Percentiles rank a stretch among this genome's conserved stretches.
phyloP scores from a whole-genome alignment of 2,888 invertebrate genomes.

The Mellilla xanthometata region DNA sequence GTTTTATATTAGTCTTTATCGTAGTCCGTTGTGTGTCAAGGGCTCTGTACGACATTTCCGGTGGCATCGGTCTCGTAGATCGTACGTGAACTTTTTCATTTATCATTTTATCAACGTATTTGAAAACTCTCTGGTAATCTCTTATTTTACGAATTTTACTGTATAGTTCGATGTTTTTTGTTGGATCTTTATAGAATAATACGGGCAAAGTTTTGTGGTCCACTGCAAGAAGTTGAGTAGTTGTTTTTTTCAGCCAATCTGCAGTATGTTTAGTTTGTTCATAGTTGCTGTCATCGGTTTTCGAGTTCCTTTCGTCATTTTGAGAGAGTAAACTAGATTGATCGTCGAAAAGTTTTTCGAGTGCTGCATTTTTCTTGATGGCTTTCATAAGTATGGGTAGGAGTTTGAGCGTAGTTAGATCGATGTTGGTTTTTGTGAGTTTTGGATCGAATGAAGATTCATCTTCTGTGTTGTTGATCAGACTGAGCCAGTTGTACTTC shows the following conservation, averaged over 20 bases:
- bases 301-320: slow-evolving; percentile 22
- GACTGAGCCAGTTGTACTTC: slow-evolving; percentile 49
- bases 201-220: slow-evolving; percentile 59
- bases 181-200: slow-evolving; percentile 47
- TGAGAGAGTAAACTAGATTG: slow-evolving; percentile 42
- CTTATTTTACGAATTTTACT: slow-evolving; percentile 60
- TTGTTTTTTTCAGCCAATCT: slow-evolving; percentile 49
- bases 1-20: neutral
- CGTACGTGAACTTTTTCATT: slow-evolving; percentile 46
- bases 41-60: slow-evolving; percentile 27
- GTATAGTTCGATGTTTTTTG: slow-evolving; percentile 61
- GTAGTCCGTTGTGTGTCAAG: too few relatives aligned
- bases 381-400: slow-evolving; percentile 60
- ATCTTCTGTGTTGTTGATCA: slow-evolving; percentile 50
- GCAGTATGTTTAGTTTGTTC: slow-evolving; percentile 48
- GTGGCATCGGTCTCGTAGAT: slow-evolving; percentile 37
- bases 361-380: slow-evolving; percentile 52
- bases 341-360: slow-evolving; percentile 53
- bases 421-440: slow-evolving; percentile 42
- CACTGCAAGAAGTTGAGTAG: slow-evolving; percentile 45
- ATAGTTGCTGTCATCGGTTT: slow-evolving; percentile 32
- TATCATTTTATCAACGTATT: slow-evolving; percentile 65
- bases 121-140: slow-evolving; percentile 60
- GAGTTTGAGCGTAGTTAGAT: slow-evolving; percentile 51
- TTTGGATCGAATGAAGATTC: slow-evolving; percentile 43